phyloP scores from a whole-genome alignment of 2,888 invertebrate species.

The Pterobdella sp. region DNA sequence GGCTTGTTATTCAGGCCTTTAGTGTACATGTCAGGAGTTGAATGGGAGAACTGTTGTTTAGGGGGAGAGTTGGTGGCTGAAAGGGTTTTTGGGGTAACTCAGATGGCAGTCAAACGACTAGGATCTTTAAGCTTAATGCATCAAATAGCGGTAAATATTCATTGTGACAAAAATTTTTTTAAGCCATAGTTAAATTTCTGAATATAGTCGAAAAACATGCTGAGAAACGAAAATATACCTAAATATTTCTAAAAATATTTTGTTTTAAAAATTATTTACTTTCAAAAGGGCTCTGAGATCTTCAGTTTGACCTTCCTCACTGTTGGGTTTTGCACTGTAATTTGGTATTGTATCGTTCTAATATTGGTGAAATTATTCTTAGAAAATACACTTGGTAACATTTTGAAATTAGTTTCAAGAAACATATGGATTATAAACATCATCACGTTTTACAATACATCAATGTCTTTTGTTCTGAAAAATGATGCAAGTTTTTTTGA shows the following conservation, averaged over 20 bases:
- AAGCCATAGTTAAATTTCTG: too few relatives aligned
- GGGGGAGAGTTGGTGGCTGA: neutral
- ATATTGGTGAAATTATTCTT: neutral
- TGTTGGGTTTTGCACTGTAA: neutral
- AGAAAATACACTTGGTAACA: neutral
- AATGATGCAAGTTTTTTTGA: neutral
- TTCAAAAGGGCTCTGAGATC: neutral
- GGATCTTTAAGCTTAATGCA: neutral
- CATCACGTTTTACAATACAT: neutral
- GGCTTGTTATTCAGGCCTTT: neutral
- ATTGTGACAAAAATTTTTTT: too few relatives aligned
- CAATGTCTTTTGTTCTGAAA: neutral
- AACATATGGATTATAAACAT: neutral
- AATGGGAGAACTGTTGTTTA: neutral
- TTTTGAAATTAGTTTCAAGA: neutral
- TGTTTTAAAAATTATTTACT: too few relatives aligned
- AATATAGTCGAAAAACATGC: too few relatives aligned
- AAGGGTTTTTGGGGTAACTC: neutral
- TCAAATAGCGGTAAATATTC: neutral
- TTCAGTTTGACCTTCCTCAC: neutral
- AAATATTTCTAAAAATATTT: too few relatives aligned
- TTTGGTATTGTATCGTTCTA: neutral
- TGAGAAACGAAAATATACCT: too few relatives aligned
- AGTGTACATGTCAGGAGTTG: neutral
- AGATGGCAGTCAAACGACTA: neutral